Evolutionary conservation across 2,888 invertebrate genomes (phyloP).

Genomic region (Drosophila incognita): DNA sequence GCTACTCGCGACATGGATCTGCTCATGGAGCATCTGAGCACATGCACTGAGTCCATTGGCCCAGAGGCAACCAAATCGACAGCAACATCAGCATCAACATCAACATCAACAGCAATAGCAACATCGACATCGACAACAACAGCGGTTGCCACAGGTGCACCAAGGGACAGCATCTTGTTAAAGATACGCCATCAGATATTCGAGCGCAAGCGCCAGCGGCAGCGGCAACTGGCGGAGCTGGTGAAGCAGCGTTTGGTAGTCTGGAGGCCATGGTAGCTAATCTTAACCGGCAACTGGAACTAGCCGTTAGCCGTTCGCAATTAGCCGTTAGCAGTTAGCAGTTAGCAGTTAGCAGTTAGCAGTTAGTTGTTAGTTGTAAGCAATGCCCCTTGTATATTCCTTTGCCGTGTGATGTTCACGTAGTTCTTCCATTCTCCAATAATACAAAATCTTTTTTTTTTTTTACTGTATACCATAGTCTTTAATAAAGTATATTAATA

Average conservation of each 20-base stretch:
- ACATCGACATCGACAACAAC: constrained; percentile 18
- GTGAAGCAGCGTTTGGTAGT: constrained; percentile 73
- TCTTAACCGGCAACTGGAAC: not conserved
- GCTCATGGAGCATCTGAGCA: constrained; percentile 51
- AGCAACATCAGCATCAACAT: constrained; percentile 17
- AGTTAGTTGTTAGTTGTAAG: constrained; percentile 3
- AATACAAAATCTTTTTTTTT: constrained; percentile 6
- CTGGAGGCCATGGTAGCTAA: constrained; percentile 82
- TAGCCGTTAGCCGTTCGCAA: constrained; percentile 8
- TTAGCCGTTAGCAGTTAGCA: constrained; percentile 1
- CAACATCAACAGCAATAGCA: constrained; percentile 22
- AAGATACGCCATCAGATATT: constrained; percentile 84
- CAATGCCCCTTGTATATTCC: constrained; percentile 56
- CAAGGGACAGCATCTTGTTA: constrained; percentile 74
- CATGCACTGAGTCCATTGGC: constrained; percentile 23
- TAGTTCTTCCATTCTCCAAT: constrained; percentile 63
- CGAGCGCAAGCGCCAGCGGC: constrained; percentile 82
- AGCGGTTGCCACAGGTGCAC: constrained; percentile 15
- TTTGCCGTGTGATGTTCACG: constrained; percentile 60
- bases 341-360: not conserved
- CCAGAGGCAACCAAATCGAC: constrained; percentile 24
- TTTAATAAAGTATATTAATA: constrained; percentile 41
- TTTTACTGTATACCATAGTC: constrained; percentile 26
- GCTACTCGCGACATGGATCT: constrained; percentile 45
- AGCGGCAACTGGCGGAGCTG: constrained; percentile 70